A percentile compares a stretch with the other conserved stretches of the same genome.
Conservation (phyloP, 2,113 vertebrate species). For the Elachura formosa region DNA sequence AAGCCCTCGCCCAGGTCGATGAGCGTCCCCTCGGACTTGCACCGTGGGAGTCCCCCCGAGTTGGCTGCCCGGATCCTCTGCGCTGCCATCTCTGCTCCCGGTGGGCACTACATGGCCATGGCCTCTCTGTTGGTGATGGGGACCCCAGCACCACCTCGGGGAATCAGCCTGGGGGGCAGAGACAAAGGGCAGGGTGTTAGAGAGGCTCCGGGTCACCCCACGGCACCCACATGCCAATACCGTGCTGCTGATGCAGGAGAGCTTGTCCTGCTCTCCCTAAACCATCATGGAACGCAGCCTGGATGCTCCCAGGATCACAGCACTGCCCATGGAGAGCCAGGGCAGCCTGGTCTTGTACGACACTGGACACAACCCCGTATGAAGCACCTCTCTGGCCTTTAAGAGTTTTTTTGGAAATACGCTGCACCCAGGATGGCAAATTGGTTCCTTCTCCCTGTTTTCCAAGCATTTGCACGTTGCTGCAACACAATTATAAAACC, state of each 20-base stretch:
- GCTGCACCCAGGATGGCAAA: background rate
- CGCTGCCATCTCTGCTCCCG: slow-evolving; percentile 79
- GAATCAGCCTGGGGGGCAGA: background rate
- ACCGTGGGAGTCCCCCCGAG: slow-evolving; percentile 83
- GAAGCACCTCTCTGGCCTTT: background rate
- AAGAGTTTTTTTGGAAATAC: background rate
- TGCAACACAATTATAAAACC: background rate
- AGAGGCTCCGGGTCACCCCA: background rate
- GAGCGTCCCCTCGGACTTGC: slow-evolving; percentile 91
- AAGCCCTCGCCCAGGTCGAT: slow-evolving; percentile 85
- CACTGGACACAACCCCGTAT: rapidly evolving
- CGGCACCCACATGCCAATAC: rapidly evolving
- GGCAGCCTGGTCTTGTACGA: background rate
- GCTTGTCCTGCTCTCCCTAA: background rate
- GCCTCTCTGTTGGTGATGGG: background rate
- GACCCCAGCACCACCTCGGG: rapidly evolving
- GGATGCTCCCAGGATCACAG: background rate
- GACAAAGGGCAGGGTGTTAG: background rate
- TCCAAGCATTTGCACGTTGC: rapidly evolving
- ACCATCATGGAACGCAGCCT: rapidly evolving
- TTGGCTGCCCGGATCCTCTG: slow-evolving; percentile 89
- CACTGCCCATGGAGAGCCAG: background rate
- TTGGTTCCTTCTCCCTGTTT: background rate
- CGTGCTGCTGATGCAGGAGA: rapidly evolving
- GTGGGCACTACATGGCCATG: slow-evolving; percentile 33